Conservation (phyloP, 23 tunicate genomes). For the Styela plicata region DNA sequence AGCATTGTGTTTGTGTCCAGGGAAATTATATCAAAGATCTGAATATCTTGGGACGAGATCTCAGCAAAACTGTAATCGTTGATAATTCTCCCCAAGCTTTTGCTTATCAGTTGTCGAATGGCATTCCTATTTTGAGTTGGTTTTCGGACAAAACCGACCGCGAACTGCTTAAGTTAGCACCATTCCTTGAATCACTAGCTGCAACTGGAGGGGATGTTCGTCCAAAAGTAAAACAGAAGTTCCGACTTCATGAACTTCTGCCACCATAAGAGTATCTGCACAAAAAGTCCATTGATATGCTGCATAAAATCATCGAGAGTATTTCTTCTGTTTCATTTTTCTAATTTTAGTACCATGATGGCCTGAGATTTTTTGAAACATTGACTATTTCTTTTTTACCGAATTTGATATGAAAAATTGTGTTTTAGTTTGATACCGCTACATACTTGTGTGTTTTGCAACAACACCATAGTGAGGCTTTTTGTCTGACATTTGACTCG, state of each 20-base stretch:
- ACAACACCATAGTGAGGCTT: no score
- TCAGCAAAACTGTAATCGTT: conserved; percentile 88
- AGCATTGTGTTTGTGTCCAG: conserved; percentile 96
- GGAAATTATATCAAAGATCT: conserved; percentile 96
- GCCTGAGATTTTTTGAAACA: not conserved
- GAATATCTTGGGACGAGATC: conserved; percentile 90
- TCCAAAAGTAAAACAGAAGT: conserved; percentile 74
- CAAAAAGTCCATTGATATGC: not conserved
- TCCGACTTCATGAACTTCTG: conserved; percentile 75
- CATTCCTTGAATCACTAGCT: conserved; percentile 75
- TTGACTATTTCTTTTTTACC: not conserved
- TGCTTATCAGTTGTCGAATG: conserved; percentile 90
- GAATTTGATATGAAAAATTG: no score
- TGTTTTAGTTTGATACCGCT: no score
- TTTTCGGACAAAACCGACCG: conserved; percentile 77
- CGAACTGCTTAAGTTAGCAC: conserved; percentile 80
- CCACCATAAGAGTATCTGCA: conserved; percentile 29
- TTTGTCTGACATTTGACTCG: no score
- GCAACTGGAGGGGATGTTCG: conserved; percentile 77
- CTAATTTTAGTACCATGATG: not conserved
- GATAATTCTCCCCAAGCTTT: conserved; percentile 99
- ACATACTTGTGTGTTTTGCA: no score
- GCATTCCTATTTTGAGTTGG: conserved; percentile 96
- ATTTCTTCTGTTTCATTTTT: not conserved
- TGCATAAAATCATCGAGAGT: not conserved